These are phyloP conservation scores for Taenaris catops DNA, from an alignment of 2,888 invertebrate genomes.

Conservation along the genomic window DNA sequence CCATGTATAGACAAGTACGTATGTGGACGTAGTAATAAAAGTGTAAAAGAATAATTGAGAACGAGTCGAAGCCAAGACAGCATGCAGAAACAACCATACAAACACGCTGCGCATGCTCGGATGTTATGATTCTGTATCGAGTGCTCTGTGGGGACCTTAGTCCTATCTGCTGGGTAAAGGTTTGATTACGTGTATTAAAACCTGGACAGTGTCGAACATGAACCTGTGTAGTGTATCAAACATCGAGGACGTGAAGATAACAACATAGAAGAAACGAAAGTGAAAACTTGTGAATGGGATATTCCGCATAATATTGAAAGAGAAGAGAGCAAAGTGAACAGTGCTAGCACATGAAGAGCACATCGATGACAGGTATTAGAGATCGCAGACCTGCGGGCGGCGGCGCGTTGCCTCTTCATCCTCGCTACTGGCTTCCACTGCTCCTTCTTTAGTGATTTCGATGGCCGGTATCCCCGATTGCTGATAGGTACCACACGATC, in stretches of 20 bases:
- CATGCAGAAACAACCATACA: slow-evolving; percentile 73
- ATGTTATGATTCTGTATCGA: slow-evolving; percentile 64
- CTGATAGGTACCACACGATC: slow-evolving; percentile 68
- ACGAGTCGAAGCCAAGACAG: slow-evolving; percentile 75
- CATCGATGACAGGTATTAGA: slow-evolving; percentile 74
- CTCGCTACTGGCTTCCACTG: slow-evolving; percentile 86
- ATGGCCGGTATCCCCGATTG: slow-evolving; percentile 80
- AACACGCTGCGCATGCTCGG: slow-evolving; percentile 68
- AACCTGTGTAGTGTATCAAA: slow-evolving; percentile 57
- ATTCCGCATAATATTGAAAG: slow-evolving; percentile 56
- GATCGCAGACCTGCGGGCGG: slow-evolving; percentile 76
- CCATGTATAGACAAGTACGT: slow-evolving; percentile 17
- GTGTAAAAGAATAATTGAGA: slow-evolving; percentile 52
- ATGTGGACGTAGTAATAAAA: slow-evolving; percentile 24
- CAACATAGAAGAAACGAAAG: slow-evolving; percentile 74
- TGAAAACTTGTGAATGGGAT: slow-evolving; percentile 69
- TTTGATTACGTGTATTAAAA: slow-evolving; percentile 35
- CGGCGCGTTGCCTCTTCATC: slow-evolving; percentile 65
- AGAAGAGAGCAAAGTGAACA: slow-evolving; percentile 71
- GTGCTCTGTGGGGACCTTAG: slow-evolving; percentile 55
- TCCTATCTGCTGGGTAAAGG: slow-evolving; percentile 34
- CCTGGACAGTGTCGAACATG: slow-evolving; percentile 43
- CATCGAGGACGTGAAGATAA: slow-evolving; percentile 68
- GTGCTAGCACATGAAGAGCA: slow-evolving; percentile 75
- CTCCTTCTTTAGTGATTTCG: slow-evolving; percentile 90